Evolutionary conservation across 2,888 invertebrate species (phyloP).

Genomic region (Tenthredo notha): DNA sequence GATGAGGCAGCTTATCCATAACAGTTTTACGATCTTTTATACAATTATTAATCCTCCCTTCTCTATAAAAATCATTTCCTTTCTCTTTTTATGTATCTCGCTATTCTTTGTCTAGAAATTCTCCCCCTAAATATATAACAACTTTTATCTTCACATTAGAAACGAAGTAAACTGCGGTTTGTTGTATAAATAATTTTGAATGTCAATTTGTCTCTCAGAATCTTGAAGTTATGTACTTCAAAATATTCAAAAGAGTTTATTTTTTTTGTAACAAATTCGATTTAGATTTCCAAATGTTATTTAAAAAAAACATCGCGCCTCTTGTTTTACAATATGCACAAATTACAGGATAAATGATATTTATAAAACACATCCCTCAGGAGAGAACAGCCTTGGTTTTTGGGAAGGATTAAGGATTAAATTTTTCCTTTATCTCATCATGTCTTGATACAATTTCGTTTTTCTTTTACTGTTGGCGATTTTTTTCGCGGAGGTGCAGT

Average conservation of each 20-base stretch:
- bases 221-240: not conserved
- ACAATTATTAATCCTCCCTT: not conserved
- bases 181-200: not conserved
- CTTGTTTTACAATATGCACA: too few relatives aligned
- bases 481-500: slow-evolving; percentile 63
- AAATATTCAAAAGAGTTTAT: not conserved
- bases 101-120: not conserved
- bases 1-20: slow-evolving; percentile 62
- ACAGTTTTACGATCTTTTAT: not conserved
- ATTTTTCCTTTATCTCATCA: not conserved
- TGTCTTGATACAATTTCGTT: slow-evolving; percentile 19
- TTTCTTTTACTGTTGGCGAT: not conserved
- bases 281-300: too few relatives aligned
- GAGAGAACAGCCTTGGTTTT: not conserved
- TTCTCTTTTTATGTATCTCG: not conserved
- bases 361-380: too few relatives aligned
- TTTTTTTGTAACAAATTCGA: not conserved
- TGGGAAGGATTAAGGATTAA: not conserved
- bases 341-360: too few relatives aligned
- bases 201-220: not conserved
- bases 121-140: not conserved
- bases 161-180: not conserved
- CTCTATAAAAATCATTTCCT: slow-evolving; percentile 44
- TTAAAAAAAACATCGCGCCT: too few relatives aligned
- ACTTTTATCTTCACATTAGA: not conserved